Evolutionary conservation across 2,113 vertebrate species (phyloP).

Genomic region (Dolichotis patagonum): DNA sequence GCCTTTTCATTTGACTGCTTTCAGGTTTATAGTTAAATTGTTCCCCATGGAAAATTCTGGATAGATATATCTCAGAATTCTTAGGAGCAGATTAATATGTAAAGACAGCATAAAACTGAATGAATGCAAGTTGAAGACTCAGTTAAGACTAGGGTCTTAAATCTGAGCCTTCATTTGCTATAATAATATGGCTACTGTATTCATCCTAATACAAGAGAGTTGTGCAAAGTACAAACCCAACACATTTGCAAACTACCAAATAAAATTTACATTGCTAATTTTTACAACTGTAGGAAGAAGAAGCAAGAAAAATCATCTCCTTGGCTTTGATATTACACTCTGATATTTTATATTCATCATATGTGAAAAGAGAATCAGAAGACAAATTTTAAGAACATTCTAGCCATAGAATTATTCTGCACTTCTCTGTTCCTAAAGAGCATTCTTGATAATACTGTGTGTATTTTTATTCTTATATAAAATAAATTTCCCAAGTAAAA

Average conservation of each 20-base stretch:
- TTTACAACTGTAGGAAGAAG: background rate
- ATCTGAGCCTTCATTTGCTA: background rate
- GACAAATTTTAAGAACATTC: background rate
- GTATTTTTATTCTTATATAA: background rate
- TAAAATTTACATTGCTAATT: background rate
- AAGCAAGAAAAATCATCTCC: background rate
- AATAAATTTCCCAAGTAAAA: background rate
- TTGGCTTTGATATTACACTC: background rate
- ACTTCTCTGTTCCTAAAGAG: background rate
- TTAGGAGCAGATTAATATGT: background rate
- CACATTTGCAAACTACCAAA: background rate
- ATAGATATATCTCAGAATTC: background rate
- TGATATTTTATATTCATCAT: background rate
- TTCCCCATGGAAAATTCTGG: background rate
- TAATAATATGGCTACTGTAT: background rate
- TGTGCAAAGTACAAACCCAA: background rate
- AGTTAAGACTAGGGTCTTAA: background rate
- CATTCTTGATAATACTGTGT: background rate
- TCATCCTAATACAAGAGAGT: background rate
- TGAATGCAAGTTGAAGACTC: background rate
- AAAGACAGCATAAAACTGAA: background rate
- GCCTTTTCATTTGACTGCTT: background rate
- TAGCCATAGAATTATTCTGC: background rate
- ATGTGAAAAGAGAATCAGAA: background rate
- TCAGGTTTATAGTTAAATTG: background rate